Conservation (phyloP, 2,888 invertebrate genomes). For the Laothoe populi region DNA sequence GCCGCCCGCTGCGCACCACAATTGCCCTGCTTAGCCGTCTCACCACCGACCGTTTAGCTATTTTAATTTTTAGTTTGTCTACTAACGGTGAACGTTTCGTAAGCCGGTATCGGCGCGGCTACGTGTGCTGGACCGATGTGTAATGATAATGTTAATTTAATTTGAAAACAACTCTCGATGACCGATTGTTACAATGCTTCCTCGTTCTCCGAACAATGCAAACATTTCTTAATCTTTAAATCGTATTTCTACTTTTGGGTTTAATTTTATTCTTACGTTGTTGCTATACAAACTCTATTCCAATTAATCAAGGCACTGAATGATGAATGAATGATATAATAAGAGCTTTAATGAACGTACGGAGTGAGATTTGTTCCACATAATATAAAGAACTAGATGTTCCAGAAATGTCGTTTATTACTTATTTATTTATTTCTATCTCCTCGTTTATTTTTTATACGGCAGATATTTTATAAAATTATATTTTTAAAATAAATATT, state of each 20-base stretch:
- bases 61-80: conserved; percentile 85
- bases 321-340: too few relatives aligned
- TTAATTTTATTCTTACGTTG: background rate
- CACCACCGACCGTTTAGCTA: conserved; percentile 80
- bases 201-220: conserved; percentile 18
- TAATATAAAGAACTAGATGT: too few relatives aligned
- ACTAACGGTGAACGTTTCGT: conserved; percentile 77
- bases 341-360: background rate
- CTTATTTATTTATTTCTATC: too few relatives aligned
- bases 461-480: too few relatives aligned
- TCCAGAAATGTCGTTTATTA: too few relatives aligned
- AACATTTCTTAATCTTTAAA: conserved; percentile 21
- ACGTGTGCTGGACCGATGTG: conserved; percentile 37
- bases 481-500: too few relatives aligned
- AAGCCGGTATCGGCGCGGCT: conserved; percentile 63
- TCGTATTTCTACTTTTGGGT: background rate
- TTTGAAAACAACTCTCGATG: conserved; percentile 24
- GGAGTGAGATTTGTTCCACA: background rate
- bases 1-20: conserved; percentile 82
- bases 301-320: background rate
- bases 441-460: too few relatives aligned
- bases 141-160: conserved; percentile 24
- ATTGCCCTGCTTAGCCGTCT: conserved; percentile 81
- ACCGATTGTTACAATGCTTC: conserved; percentile 25
- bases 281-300: background rate